phyloP scores from a whole-genome alignment of 2,888 invertebrate genomes.

The Mythimna lalbum region DNA sequence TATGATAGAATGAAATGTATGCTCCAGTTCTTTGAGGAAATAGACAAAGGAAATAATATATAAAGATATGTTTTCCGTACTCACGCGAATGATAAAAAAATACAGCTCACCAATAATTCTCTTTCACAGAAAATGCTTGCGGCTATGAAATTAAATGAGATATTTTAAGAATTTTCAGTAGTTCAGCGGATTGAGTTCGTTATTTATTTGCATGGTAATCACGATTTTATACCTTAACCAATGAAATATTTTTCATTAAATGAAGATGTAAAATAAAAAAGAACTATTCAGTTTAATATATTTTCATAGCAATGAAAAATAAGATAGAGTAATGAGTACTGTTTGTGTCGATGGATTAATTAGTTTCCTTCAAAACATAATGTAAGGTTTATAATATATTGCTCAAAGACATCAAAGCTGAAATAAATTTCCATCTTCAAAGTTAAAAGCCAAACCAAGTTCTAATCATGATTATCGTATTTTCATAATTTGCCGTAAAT shows the following conservation, averaged over 20 bases:
- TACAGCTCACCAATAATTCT: conserved; percentile 10
- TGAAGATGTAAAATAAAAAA: neutral
- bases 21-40: conserved; percentile 27
- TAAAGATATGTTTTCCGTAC: conserved; percentile 17
- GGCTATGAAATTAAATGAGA: conserved; percentile 6
- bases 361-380: neutral
- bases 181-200: conserved; percentile 7
- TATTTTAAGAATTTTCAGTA: conserved; percentile 13
- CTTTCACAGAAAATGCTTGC: conserved; percentile 5
- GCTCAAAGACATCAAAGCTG: conserved; percentile 2
- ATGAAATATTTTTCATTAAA: neutral
- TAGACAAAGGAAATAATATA: conserved; percentile 28
- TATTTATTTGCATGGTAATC: conserved; percentile 10
- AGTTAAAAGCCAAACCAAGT: neutral
- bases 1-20: conserved; percentile 55
- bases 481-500: neutral
- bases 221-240: neutral
- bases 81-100: conserved; percentile 10
- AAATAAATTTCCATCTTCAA: neutral
- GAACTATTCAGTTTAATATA: neutral
- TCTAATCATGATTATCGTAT: neutral
- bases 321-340: too few relatives aligned
- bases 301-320: neutral
- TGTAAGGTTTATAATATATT: neutral
- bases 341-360: neutral